Evolutionary conservation across 2,113 vertebrate genomes (phyloP).

Genomic region (Odontesthes bonariensis): DNA sequence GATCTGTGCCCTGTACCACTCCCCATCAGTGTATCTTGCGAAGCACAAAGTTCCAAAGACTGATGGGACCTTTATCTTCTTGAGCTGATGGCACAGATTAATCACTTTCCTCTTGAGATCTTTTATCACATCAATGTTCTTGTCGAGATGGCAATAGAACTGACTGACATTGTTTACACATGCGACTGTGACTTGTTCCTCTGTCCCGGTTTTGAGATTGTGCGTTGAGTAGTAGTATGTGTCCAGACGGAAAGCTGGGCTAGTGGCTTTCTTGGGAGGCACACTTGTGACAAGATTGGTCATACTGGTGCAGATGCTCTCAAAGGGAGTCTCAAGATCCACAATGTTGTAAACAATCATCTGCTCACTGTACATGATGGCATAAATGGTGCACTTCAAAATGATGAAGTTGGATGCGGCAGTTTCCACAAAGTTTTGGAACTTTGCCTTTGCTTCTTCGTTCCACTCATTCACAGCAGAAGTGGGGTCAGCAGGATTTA

Average conservation of each 20-base stretch:
- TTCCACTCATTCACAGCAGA: slow-evolving; percentile 85
- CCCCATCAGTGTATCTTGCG: slow-evolving; percentile 88
- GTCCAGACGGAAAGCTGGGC: slow-evolving; percentile 81
- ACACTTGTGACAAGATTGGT: slow-evolving; percentile 75
- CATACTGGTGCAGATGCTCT: slow-evolving; percentile 87
- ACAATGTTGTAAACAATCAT: slow-evolving; percentile 88
- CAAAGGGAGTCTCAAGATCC: slow-evolving; percentile 92
- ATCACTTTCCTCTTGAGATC: slow-evolving; percentile 80
- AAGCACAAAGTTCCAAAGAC: slow-evolving; percentile 86
- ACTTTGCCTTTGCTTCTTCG: slow-evolving; percentile 78
- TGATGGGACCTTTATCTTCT: slow-evolving; percentile 60
- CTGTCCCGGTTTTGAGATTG: slow-evolving; percentile 88
- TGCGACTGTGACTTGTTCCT: slow-evolving; percentile 87
- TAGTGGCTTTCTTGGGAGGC: slow-evolving; percentile 70
- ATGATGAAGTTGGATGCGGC: slow-evolving; percentile 68
- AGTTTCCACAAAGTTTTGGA: slow-evolving; percentile 85
- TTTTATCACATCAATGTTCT: slow-evolving; percentile 80
- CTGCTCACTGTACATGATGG: slow-evolving; percentile 84
- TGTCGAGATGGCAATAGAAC: slow-evolving; percentile 92
- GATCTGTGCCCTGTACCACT: slow-evolving; percentile 91
- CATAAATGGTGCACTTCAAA: slow-evolving; percentile 92
- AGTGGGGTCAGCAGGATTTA: slow-evolving; percentile 86
- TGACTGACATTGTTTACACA: slow-evolving; percentile 82
- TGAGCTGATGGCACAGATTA: slow-evolving; percentile 74
- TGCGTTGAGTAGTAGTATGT: slow-evolving; percentile 92